Base-by-base conservation (phyloP, 2,797 vertebrate genomes). In the Halcyon chelicuti region DNA sequence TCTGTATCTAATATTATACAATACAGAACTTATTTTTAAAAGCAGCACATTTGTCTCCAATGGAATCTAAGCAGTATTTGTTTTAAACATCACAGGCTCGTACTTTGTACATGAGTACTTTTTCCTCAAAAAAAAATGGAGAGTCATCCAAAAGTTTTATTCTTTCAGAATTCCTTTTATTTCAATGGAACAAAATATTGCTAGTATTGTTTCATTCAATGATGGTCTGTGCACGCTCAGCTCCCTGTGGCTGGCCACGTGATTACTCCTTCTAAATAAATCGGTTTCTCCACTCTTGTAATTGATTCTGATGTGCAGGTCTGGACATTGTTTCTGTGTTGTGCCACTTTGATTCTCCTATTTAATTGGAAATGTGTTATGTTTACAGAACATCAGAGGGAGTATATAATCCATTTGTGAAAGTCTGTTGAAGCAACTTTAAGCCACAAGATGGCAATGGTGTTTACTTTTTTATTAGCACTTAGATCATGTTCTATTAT, bases 381-480 rank as follows among this genome's bases (percentile, higher is more conserved):
- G 89, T 88, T 95, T 74, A 31, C 70, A 80, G 93, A 94, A 49
- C 63, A 78, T 88, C 70, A 33, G 58, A 31, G 65, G 70, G 79
- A 95, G 71, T 26, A 12, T 29, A 31, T 12, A 52, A 37, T 65
- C 47, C 4, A 5, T 22, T 62, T 5, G 33, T 35, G 66, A 68
- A 91, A 94, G 25, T 91, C 15, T 97, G 98, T 97, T 86, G 89
- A 93, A 60, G 49, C 97, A 44, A 26, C 67, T 47, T 82, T 44
- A 71, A 95, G 54, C 98, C 98, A 98, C 98, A 97, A 98, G 98
- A 97, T 98, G 98, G 98, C 98, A 98, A 83, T 97, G 92, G 97
- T 89, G 97, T 84, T 98, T 96, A 97, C 94, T 89, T 82, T 94
- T 94, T 94, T 72, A 63, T 70, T 68, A 81, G 52, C 54, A 28